Conservation (phyloP, 2,113 vertebrate genomes). For the Arothron firmamentum region DNA sequence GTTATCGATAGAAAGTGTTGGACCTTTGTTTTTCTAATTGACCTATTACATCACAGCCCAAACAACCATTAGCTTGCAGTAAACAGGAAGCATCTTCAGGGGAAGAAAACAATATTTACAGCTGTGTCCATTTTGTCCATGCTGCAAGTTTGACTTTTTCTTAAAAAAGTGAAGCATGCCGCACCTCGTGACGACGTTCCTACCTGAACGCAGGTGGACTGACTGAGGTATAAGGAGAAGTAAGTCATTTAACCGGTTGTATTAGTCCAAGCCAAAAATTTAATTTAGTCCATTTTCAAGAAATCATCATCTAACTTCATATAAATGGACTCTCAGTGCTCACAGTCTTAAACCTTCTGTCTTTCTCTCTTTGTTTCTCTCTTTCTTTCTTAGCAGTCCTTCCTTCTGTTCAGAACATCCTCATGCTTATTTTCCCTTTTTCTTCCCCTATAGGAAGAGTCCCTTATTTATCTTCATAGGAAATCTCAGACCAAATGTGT, state of each 20-base stretch:
- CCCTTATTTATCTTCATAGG: constrained; percentile 74
- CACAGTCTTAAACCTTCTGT: constrained; percentile 24
- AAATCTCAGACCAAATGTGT: constrained; percentile 73
- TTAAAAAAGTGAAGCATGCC: too few species aligned
- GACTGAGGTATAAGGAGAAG: too few species aligned
- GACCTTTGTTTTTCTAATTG: too few species aligned
- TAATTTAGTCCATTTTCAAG: too few species aligned
- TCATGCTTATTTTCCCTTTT: constrained; percentile 75
- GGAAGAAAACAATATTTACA: constrained; percentile 26
- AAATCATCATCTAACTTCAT: too few species aligned
- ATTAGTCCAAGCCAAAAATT: too few species aligned
- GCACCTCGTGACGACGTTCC: too few species aligned
- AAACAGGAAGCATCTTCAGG: too few species aligned
- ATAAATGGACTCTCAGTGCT: constrained; percentile 5
- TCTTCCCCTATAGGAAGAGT: constrained; percentile 79
- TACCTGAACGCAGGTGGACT: too few species aligned
- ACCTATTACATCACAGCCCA: constrained; percentile 24
- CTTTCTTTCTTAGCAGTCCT: constrained; percentile 13
- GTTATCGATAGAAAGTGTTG: too few species aligned
- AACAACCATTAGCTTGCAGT: constrained; percentile 16
- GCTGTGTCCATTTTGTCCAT: not conserved
- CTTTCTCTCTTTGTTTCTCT: constrained; percentile 12
- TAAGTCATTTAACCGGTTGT: too few species aligned
- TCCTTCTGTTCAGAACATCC: constrained; percentile 46
- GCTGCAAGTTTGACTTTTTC: too few species aligned